Evolutionary conservation across 2,797 vertebrate genomes (phyloP), one percentile per base, ranked within the genome.

Genomic region (Paedocypris micromegethes): DNA sequence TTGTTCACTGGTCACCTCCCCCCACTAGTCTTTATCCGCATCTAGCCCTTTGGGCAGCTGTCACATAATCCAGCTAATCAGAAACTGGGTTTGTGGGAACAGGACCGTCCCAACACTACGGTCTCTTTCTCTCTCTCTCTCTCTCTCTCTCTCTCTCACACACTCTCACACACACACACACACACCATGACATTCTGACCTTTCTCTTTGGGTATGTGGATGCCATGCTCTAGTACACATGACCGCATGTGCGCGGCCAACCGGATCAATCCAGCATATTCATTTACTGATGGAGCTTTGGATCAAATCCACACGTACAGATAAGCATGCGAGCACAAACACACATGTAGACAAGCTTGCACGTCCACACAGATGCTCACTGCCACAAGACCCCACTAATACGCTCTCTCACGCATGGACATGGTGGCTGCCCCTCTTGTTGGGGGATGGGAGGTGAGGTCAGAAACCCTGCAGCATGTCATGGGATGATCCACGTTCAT

Each of bases 51-150:
- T 88, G 84, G 88, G 89, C 90, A 91, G 90, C 89, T 91, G 90
- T 90, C 89, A 88, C 85, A 89, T 91, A 91, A 91, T 90, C 90
- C 89, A 87, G 84, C 89, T 90, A 91, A 91, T 91, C 88, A 87
- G 84, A 84, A 84, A 83, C 83, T 58, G 77, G 83, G 74, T 86
- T 85, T 86, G 87, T 90, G 87, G 86, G 88, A 90, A 89, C 76
- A 73, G 60, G 69, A 78, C 60, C 3, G 49, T 68, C 68, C 64
- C 51, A 41, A 9, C 53, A 55, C 62, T 59, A 58, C 66, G 23
- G 58, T 46, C 75, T 46, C 3, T 76, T 74, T 81, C 76, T 82
- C 83, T 77, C 7, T 9, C 44, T 40, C 51, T 77, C 7, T 9
- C 44, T 40, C 51, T 46, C 75, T 46, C 3, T 76, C 73, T 81